A percentile compares a stretch with the other conserved stretches of the same genome.
Conservation (phyloP, 2,888 invertebrate genomes). For the Epirrhoe tristata region DNA sequence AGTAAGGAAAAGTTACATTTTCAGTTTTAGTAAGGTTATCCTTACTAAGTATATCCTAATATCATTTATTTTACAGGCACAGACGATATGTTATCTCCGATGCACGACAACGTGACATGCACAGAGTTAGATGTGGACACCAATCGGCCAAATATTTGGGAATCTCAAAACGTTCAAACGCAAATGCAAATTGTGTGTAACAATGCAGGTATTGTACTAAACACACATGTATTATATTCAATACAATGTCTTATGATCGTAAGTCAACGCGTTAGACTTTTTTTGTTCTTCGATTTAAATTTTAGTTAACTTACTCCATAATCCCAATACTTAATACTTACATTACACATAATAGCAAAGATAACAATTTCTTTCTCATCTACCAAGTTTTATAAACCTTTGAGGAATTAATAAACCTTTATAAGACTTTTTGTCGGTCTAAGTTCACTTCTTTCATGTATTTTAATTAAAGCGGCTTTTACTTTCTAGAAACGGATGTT, state of each 20-base stretch:
- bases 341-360: too few relatives aligned
- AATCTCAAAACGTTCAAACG: constrained; percentile 28
- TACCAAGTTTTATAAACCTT: too few relatives aligned
- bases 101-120: constrained; percentile 37
- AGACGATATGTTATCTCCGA: constrained; percentile 7
- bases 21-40: too few relatives aligned
- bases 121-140: constrained; percentile 24
- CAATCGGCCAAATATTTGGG: constrained; percentile 7
- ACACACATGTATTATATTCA: too few relatives aligned
- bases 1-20: too few relatives aligned
- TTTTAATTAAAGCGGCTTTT: background rate
- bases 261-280: too few relatives aligned
- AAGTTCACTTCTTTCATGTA: background rate
- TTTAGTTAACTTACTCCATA: too few relatives aligned
- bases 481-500: constrained; percentile 25
- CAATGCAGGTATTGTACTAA: constrained; percentile 32
- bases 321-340: too few relatives aligned
- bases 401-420: background rate
- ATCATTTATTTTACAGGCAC: constrained; percentile 26
- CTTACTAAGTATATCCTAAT: too few relatives aligned
- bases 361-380: too few relatives aligned
- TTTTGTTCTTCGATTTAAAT: too few relatives aligned
- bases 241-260: too few relatives aligned
- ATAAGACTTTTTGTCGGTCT: background rate
- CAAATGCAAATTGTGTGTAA: constrained; percentile 33